These are phyloP conservation scores for Gymnarchus niloticus DNA, from an alignment of 2,113 vertebrate genomes.

Conservation along the genomic window DNA sequence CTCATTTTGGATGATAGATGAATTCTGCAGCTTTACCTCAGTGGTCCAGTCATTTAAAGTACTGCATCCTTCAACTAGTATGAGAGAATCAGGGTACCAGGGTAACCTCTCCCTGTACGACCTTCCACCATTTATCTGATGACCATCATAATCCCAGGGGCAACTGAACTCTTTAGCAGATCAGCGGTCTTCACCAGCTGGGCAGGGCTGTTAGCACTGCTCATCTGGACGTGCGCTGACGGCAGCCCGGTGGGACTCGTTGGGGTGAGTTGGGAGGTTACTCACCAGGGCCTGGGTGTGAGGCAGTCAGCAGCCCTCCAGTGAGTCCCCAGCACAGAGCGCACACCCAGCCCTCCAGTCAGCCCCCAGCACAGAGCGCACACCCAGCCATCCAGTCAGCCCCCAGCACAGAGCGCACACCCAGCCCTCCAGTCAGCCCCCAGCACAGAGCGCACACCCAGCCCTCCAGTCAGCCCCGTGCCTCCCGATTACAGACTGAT, in stretches of 20 bases:
- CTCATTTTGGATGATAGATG: neutral
- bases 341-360: neutral
- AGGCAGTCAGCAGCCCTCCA: neutral
- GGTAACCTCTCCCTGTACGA: neutral
- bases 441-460: neutral
- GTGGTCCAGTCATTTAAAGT: slow-evolving; percentile 5
- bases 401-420: neutral
- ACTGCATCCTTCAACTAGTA: neutral
- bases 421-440: neutral
- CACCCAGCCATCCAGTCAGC: neutral
- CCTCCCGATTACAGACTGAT: neutral
- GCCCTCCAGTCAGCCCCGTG: neutral
- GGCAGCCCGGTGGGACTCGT: neutral
- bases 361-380: neutral
- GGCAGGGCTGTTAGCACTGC: neutral
- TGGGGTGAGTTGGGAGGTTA: neutral
- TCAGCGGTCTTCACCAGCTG: neutral
- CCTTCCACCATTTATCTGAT: neutral
- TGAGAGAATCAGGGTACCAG: neutral
- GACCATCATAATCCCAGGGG: neutral
- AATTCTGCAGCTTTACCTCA: neutral
- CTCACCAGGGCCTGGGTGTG: neutral
- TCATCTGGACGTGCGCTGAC: neutral
- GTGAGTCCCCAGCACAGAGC: neutral
- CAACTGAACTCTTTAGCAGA: neutral